A percentile compares a stretch with the other conserved stretches of the same genome.
Evolutionary conservation across 2,888 invertebrate genomes (phyloP).

Genomic region (Cephus nigrinus): DNA sequence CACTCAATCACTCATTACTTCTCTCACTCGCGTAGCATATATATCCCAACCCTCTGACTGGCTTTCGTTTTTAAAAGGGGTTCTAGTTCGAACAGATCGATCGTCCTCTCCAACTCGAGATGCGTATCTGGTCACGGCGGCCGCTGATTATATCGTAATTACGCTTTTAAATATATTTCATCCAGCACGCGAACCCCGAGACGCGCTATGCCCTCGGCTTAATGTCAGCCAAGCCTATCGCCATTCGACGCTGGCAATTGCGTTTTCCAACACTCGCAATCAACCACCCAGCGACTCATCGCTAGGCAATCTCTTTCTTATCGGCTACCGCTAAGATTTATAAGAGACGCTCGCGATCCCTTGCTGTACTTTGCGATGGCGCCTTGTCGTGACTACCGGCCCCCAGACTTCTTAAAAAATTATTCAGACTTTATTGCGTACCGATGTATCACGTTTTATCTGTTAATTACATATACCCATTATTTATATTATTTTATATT

Average conservation of each 20-base stretch:
- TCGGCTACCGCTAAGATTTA: slow-evolving; percentile 47
- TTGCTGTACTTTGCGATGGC: slow-evolving; percentile 28
- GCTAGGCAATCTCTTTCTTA: slow-evolving; percentile 49
- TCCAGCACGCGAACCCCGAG: slow-evolving; percentile 52
- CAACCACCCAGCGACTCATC: slow-evolving; percentile 35
- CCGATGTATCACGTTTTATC: background rate
- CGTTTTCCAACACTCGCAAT: background rate
- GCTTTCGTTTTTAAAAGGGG: slow-evolving; percentile 38
- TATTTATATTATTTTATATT: too few relatives aligned
- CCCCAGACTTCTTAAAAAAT: background rate
- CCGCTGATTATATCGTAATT: slow-evolving; percentile 61
- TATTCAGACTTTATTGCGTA: background rate
- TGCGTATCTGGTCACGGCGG: slow-evolving; percentile 57
- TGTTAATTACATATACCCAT: background rate
- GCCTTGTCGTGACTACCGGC: slow-evolving; percentile 42
- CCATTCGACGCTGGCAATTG: background rate
- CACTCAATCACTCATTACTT: background rate
- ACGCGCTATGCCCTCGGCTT: slow-evolving; percentile 39
- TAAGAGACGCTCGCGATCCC: slow-evolving; percentile 24
- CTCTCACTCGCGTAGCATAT: background rate
- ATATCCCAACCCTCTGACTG: background rate
- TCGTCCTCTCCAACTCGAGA: slow-evolving; percentile 50
- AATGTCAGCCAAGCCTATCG: slow-evolving; percentile 31
- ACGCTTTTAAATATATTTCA: slow-evolving; percentile 61
- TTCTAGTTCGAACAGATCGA: slow-evolving; percentile 52